Evolutionary conservation across 2,797 vertebrate species (phyloP).

Genomic region (Orestias chungarensis): DNA sequence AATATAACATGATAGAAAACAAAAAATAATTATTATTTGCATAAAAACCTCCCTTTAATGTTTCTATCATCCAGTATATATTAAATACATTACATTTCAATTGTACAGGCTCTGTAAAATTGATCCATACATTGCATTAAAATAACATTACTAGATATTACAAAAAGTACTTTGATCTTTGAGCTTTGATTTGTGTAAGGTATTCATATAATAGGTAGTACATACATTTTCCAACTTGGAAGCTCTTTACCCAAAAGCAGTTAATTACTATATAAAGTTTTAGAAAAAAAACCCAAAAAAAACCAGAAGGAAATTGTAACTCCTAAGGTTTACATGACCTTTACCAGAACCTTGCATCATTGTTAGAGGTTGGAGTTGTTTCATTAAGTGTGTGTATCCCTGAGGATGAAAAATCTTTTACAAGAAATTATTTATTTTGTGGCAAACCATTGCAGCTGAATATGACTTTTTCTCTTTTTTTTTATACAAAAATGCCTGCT

Average conservation of each 20-base stretch:
- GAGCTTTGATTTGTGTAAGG: neutral
- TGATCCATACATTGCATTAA: too few relatives aligned
- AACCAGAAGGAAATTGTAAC: too few relatives aligned
- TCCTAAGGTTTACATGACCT: neutral
- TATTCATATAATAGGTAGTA: neutral
- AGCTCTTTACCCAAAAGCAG: neutral
- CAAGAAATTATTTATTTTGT: conserved; percentile 20
- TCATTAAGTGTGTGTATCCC: conserved; percentile 20
- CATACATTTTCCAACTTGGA: neutral
- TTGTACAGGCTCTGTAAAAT: too few relatives aligned
- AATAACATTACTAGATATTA: too few relatives aligned
- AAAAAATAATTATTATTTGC: too few relatives aligned
- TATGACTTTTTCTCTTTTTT: conserved; percentile 20
- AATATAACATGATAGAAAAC: too few relatives aligned
- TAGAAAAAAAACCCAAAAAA: too few relatives aligned
- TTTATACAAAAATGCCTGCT: conserved; percentile 44
- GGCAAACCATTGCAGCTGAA: conserved; percentile 33
- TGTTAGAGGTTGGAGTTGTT: conserved; percentile 12
- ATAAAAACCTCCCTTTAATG: too few relatives aligned
- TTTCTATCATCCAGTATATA: too few relatives aligned
- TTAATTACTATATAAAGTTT: neutral
- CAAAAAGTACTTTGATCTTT: too few relatives aligned
- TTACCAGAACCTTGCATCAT: neutral
- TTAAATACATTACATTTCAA: too few relatives aligned
- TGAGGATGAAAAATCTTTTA: conserved; percentile 19